Conservation (phyloP, 2,113 vertebrate species). For the Eudyptes chrysolophus region DNA sequence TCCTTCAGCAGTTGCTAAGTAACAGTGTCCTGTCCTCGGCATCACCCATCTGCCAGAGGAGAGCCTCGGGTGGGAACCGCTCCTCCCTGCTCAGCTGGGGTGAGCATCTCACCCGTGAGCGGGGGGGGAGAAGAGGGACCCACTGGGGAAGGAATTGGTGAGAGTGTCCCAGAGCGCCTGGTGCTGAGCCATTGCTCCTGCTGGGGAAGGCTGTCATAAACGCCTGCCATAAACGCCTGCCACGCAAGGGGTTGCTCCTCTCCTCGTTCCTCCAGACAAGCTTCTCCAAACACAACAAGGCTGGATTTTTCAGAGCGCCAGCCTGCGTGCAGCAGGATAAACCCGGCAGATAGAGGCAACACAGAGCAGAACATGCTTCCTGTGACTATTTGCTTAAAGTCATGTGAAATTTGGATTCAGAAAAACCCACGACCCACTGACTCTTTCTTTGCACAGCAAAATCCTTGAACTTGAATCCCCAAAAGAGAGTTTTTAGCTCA, state of each 20-base stretch:
- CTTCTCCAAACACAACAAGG: not conserved
- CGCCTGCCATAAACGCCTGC: not conserved
- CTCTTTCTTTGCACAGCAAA: not conserved
- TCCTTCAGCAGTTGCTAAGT: constrained; percentile 25
- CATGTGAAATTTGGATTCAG: not conserved
- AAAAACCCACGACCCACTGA: not conserved
- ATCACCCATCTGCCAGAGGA: not conserved
- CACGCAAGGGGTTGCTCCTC: not conserved
- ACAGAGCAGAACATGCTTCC: not conserved
- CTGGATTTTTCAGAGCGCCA: not conserved
- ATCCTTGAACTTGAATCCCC: not conserved
- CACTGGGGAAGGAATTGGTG: not conserved
- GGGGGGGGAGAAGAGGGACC: not conserved
- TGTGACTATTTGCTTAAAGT: not conserved
- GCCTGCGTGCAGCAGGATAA: not conserved
- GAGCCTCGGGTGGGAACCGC: not conserved
- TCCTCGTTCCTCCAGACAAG: not conserved
- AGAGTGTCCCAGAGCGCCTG: rapidly evolving
- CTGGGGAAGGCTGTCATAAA: not conserved
- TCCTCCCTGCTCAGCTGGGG: not conserved
- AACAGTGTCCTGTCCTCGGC: not conserved
- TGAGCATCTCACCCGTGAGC: not conserved
- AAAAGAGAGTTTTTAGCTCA: not conserved
- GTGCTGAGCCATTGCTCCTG: not conserved
- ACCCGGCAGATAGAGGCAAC: not conserved